Evolutionary conservation across 2,113 vertebrate genomes (phyloP).

Genomic region (Pandion haliaetus): DNA sequence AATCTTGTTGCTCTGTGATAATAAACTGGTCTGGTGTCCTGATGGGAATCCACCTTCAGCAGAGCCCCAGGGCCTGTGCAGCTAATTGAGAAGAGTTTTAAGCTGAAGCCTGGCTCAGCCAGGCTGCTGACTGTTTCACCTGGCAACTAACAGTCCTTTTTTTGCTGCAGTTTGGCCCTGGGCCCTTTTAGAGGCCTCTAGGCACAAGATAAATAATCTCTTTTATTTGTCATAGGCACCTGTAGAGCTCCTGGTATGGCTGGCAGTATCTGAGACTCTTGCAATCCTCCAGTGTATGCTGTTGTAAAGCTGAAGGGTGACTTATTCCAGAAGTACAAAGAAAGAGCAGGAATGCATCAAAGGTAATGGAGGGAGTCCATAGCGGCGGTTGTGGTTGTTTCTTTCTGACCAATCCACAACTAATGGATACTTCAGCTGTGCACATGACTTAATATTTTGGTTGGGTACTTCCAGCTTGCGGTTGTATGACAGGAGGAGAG

Average conservation of each 20-base stretch:
- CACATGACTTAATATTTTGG: background rate
- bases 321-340: background rate
- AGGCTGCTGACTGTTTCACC: background rate
- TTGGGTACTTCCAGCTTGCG: background rate
- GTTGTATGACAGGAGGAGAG: background rate
- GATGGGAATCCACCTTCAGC: background rate
- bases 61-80: background rate
- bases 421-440: background rate
- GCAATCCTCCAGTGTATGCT: background rate
- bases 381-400: background rate
- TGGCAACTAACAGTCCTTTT: background rate
- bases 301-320: background rate
- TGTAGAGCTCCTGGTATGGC: background rate
- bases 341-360: background rate
- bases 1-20: background rate
- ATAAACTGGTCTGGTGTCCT: background rate
- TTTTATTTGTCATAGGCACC: background rate
- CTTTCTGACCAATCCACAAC: background rate
- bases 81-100: background rate
- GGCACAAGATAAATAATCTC: background rate
- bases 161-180: background rate
- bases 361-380: background rate
- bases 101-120: background rate
- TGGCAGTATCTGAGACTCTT: background rate
- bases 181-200: background rate